Base-by-base conservation (phyloP, 2,797 vertebrate species). In the Phrynocephalus forsythii region DNA sequence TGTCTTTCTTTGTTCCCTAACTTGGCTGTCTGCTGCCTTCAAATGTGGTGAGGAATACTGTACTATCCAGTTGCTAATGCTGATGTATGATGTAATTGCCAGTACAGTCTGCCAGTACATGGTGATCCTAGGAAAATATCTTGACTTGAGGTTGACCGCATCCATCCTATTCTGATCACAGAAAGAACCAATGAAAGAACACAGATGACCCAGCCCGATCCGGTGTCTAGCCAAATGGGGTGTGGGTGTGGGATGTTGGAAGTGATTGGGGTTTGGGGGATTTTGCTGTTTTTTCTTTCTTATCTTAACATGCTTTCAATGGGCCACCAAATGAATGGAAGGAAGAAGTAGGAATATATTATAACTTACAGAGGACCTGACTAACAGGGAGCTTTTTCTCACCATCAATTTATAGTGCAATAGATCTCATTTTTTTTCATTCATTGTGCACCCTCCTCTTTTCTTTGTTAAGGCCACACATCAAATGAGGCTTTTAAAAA, bases 241-340 rank as follows among this genome's bases (percentile, higher is more conserved):
- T 71, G 38, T 44, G 38, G 60, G 66, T 0, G 10, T 67, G 26
- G 38, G 38, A 50, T 71, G 38, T 44, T 44, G 38, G 38, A 44
- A 60, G 82, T 81, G 50, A 8, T 38, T 85, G 3, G 44, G 69
- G 15, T 63, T 13, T 63, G 1, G 15, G 60, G 13, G 15, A 63
- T 63, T 63, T 63, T 63, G 60, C 18, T 63, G 63, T 52, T 78
- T 72, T 26, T 85, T 82, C 77, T 77, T 85, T 82, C 77, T 77
- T 85, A 33, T 33, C 66, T 69, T 60, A 6, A 9, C 28, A 13
- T 78, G 52, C 10, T 82, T 83, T 26, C 88, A 83, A 79, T 79
- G 52, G 79, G 66, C 22, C 50, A 71, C 20, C 73, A 26, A 79
- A 8, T 48, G 50, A 71, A 30, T 69, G 24, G 20, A 82, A 60